Conservation (phyloP, 2,113 vertebrate genomes). For the Nothoprocta pentlandii region DNA sequence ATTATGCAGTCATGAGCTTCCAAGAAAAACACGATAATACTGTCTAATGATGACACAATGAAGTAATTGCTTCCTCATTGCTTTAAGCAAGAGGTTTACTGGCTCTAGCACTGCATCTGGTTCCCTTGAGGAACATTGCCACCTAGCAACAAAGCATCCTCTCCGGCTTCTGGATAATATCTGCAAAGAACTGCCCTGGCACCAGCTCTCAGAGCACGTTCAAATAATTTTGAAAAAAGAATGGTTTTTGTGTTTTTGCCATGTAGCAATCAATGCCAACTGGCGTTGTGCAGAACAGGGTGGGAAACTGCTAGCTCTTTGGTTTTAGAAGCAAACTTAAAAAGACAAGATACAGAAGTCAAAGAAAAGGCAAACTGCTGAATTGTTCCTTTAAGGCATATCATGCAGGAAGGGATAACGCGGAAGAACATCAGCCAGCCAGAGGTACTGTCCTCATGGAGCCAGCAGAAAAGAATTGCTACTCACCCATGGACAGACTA, state of each 20-base stretch:
- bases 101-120: neutral
- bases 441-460: neutral
- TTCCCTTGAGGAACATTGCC: slow-evolving; percentile 51
- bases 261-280: slow-evolving; percentile 26
- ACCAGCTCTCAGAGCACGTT: neutral
- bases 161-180: slow-evolving; percentile 9
- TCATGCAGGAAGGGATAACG: neutral
- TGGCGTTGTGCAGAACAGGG: neutral
- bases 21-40: neutral
- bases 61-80: slow-evolving; percentile 8
- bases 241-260: slow-evolving; percentile 13
- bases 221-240: neutral
- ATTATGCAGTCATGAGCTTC: neutral
- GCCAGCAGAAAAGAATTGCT: neutral
- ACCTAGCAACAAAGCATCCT: slow-evolving; percentile 21
- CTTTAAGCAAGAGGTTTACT: neutral
- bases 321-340: slow-evolving; percentile 5
- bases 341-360: slow-evolving; percentile 13
- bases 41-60: neutral
- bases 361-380: neutral
- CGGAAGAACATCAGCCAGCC: neutral
- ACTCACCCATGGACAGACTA: neutral
- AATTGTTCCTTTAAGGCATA: neutral
- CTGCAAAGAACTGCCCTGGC: neutral
- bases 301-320: slow-evolving; percentile 17